Percentiles rank a stretch among this genome's conserved stretches.
These are phyloP conservation scores for Cerceris rybyensis DNA, from an alignment of 2,888 invertebrate species.

Conservation along the genomic window DNA sequence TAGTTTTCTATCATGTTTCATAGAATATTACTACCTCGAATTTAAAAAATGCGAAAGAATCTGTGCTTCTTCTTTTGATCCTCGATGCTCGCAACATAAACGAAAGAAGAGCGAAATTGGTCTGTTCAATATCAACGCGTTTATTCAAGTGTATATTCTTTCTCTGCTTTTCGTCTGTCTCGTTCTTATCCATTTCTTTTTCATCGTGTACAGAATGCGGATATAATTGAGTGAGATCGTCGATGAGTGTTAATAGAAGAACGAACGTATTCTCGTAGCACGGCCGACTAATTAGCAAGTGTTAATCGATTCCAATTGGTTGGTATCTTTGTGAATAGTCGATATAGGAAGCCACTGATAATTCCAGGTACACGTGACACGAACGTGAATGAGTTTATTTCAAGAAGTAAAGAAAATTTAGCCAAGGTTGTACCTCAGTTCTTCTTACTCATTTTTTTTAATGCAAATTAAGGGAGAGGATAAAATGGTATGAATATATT, in stretches of 20 bases:
- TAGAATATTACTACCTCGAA: too few species aligned
- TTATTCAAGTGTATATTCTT: background rate
- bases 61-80: too few species aligned
- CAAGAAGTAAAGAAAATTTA: slow-evolving; percentile 7
- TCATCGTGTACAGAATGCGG: background rate
- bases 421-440: slow-evolving; percentile 11
- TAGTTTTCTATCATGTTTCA: too few species aligned
- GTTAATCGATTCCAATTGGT: slow-evolving; percentile 40
- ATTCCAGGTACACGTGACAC: slow-evolving; percentile 25
- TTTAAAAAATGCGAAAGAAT: too few species aligned
- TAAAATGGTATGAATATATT: too few species aligned
- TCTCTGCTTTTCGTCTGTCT: background rate
- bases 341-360: slow-evolving; percentile 28
- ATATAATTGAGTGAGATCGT: slow-evolving; percentile 2
- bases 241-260: slow-evolving; percentile 39
- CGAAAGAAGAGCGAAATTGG: slow-evolving; percentile 7
- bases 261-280: slow-evolving; percentile 19
- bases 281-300: slow-evolving; percentile 44
- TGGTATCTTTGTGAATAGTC: slow-evolving; percentile 17
- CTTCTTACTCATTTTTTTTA: too few species aligned
- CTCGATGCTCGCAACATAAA: too few species aligned
- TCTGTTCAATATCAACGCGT: background rate
- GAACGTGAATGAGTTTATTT: slow-evolving; percentile 31
- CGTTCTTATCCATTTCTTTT: background rate
- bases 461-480: too few species aligned